A percentile compares a stretch with the other conserved stretches of the same genome.
Conservation (phyloP, 2,113 vertebrate species). For the Nesogale talazaci region DNA sequence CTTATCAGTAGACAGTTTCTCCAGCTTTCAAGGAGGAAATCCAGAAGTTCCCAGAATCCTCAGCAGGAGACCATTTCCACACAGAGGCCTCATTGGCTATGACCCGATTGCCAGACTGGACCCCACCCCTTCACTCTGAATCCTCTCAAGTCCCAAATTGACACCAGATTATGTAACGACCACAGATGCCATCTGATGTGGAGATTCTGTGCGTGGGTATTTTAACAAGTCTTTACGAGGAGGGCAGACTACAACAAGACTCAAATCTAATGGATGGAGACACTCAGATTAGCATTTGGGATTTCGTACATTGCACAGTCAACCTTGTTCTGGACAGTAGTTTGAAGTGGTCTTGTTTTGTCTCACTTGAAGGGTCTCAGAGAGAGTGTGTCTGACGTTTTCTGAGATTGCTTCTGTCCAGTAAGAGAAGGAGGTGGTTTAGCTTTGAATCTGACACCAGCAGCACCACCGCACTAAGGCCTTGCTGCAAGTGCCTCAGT, state of each 20-base stretch:
- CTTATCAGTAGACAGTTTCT: too few relatives aligned
- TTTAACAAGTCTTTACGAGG: neutral
- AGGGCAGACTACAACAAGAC: neutral
- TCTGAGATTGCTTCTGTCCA: constrained; percentile 32
- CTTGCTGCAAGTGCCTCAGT: neutral
- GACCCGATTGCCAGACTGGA: too few relatives aligned
- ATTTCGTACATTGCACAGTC: constrained; percentile 16
- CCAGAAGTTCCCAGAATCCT: too few relatives aligned
- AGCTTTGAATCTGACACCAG: neutral
- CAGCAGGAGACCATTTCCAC: too few relatives aligned
- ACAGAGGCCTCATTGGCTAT: too few relatives aligned
- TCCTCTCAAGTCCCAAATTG: too few relatives aligned
- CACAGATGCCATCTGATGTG: too few relatives aligned
- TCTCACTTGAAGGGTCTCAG: constrained; percentile 36
- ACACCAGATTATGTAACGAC: too few relatives aligned
- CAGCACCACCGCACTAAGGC: neutral
- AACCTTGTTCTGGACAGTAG: constrained; percentile 29
- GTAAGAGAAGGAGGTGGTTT: neutral
- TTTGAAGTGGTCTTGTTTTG: constrained; percentile 56
- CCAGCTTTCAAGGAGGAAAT: too few relatives aligned
- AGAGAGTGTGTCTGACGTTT: constrained; percentile 31
- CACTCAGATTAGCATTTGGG: constrained; percentile 41
- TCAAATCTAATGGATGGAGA: neutral
- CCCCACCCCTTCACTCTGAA: too few relatives aligned
- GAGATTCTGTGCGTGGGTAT: too few relatives aligned